A percentile compares a stretch with the other conserved stretches of the same genome.
Conservation (phyloP, 2,888 invertebrate species). For the Teinopalpus imperialis region DNA sequence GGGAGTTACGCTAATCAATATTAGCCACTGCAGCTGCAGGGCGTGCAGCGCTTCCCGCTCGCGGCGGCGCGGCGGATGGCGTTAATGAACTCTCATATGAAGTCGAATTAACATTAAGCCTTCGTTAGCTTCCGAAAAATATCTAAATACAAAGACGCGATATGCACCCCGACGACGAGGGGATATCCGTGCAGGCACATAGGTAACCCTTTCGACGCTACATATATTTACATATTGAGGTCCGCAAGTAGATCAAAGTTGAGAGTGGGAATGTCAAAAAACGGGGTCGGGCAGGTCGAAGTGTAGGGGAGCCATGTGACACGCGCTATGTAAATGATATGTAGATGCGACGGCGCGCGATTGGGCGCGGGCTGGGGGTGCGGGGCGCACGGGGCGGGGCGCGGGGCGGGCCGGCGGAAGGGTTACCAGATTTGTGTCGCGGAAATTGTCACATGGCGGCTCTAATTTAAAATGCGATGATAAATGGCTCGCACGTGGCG, state of each 20-base stretch:
- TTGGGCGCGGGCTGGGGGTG: slow-evolving; percentile 40
- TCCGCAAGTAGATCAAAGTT: too few relatives aligned
- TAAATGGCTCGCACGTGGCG: slow-evolving; percentile 46
- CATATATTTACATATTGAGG: too few relatives aligned
- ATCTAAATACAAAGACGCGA: too few relatives aligned
- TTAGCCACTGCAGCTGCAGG: slow-evolving; percentile 53
- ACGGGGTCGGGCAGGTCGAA: too few relatives aligned
- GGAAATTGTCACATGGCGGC: slow-evolving; percentile 53
- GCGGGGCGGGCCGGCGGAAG: slow-evolving; percentile 34
- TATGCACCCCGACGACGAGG: too few relatives aligned
- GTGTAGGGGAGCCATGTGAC: too few relatives aligned
- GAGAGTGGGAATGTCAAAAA: too few relatives aligned
- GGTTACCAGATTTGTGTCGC: slow-evolving; percentile 46
- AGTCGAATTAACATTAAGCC: too few relatives aligned
- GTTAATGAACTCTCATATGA: too few relatives aligned
- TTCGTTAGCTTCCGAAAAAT: too few relatives aligned
- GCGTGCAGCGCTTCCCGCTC: slow-evolving; percentile 15
- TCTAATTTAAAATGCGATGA: slow-evolving; percentile 64
- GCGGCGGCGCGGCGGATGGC: not conserved
- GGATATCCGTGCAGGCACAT: too few relatives aligned
- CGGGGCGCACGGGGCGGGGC: slow-evolving; percentile 26
- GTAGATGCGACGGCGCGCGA: slow-evolving; percentile 51
- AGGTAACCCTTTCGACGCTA: too few relatives aligned
- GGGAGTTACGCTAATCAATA: slow-evolving; percentile 54
- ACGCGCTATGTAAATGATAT: slow-evolving; percentile 56